A percentile compares a stretch with the other conserved stretches of the same genome.
phyloP scores from a whole-genome alignment of 2,797 vertebrate species.

The Octomys mimax region DNA sequence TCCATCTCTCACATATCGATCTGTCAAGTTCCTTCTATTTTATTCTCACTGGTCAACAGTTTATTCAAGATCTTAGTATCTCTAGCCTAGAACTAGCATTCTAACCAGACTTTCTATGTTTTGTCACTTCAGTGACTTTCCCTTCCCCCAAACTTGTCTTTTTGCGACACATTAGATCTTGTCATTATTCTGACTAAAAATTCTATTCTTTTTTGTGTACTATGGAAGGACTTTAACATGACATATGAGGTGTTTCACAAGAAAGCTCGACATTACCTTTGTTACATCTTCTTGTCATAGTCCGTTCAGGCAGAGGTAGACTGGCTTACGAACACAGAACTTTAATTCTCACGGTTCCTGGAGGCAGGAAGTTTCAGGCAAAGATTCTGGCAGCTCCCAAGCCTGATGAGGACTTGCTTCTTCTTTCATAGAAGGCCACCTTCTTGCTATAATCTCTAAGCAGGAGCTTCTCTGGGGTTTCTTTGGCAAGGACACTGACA shows the following conservation, averaged over 20 bases:
- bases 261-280: background rate
- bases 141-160: background rate
- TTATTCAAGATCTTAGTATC: background rate
- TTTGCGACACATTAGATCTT: slow-evolving; percentile 1
- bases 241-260: background rate
- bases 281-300: background rate
- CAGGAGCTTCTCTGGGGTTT: background rate
- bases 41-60: background rate
- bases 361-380: background rate
- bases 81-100: background rate
- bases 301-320: background rate
- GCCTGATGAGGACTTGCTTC: background rate
- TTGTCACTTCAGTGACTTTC: background rate
- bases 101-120: background rate
- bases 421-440: background rate
- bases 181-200: background rate
- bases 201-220: background rate
- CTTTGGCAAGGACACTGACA: background rate
- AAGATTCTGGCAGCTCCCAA: background rate
- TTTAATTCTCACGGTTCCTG: background rate
- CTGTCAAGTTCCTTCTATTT: background rate
- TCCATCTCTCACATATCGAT: background rate
- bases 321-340: background rate
- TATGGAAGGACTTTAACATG: background rate
- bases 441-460: background rate